Evolutionary conservation across 2,797 vertebrate genomes (phyloP).

Genomic region (Acrossocheilus fasciatus): DNA sequence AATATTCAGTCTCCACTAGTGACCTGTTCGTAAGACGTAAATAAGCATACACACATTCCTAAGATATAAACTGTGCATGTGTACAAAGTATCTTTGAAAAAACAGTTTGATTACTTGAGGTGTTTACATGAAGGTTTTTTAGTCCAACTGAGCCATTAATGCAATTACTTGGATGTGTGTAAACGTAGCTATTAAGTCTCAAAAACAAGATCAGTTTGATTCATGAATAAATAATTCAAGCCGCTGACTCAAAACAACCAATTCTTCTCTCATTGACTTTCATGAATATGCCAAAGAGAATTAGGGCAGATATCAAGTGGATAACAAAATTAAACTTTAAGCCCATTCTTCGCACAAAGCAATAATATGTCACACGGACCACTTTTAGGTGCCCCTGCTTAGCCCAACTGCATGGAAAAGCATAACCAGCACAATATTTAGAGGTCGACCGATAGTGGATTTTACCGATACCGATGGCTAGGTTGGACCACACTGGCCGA

Average conservation of each 20-base stretch:
- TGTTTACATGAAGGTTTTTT: neutral
- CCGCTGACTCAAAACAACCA: neutral
- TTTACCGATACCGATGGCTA: no score
- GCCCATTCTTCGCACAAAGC: neutral
- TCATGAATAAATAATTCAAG: neutral
- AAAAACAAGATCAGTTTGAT: neutral
- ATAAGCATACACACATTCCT: neutral
- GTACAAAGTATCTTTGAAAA: neutral
- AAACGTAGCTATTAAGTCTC: neutral
- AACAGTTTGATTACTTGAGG: neutral
- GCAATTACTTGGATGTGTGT: neutral
- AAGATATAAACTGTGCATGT: neutral
- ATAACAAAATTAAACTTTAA: constrained; percentile 3
- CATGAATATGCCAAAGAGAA: neutral
- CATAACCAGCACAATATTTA: neutral
- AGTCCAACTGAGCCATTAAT: neutral
- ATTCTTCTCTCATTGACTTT: neutral
- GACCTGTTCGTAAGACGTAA: neutral
- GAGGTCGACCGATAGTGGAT: no score
- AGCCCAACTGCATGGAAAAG: neutral
- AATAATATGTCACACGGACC: neutral
- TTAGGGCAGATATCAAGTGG: neutral
- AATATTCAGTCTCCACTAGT: neutral
- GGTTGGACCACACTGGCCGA: no score
- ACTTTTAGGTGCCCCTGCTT: neutral